These are phyloP conservation scores for Anguilla pacifica DNA, from an alignment of 2,797 vertebrate species.

Conservation along the genomic window DNA sequence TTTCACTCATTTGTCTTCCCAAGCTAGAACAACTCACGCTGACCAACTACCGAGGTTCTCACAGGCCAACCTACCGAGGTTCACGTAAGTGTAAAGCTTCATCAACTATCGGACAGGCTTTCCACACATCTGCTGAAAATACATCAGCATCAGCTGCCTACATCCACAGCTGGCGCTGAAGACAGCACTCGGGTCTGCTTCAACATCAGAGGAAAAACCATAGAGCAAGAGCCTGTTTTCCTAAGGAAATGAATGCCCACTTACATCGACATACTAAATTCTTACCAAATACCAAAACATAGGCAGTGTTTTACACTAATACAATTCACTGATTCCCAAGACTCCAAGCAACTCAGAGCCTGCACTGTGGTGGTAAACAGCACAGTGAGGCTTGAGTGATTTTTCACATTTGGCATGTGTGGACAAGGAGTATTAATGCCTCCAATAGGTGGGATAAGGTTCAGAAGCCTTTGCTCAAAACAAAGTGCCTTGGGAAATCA, in stretches of 20 bases:
- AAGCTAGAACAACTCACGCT: neutral
- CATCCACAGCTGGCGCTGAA: neutral
- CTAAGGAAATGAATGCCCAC: neutral
- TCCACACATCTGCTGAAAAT: neutral
- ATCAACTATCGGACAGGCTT: neutral
- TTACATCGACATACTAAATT: neutral
- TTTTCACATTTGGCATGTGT: slow-evolving; percentile 4
- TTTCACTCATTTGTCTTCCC: neutral
- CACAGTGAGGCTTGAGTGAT: neutral
- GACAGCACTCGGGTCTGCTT: neutral
- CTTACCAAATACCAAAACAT: neutral
- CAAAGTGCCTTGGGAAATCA: neutral
- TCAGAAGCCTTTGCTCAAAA: neutral
- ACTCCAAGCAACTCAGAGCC: neutral
- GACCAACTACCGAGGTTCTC: neutral
- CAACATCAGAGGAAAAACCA: neutral
- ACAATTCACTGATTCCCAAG: neutral
- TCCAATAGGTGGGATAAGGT: slow-evolving; percentile 6
- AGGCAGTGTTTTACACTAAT: neutral
- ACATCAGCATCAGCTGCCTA: neutral
- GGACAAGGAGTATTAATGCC: neutral
- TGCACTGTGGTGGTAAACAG: slow-evolving; percentile 10
- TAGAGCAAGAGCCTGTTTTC: neutral
- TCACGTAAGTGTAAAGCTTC: neutral
- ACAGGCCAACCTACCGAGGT: neutral